These are phyloP conservation scores for Eupithecia dodoneata DNA, from an alignment of 2,888 invertebrate genomes.

Conservation along the genomic window DNA sequence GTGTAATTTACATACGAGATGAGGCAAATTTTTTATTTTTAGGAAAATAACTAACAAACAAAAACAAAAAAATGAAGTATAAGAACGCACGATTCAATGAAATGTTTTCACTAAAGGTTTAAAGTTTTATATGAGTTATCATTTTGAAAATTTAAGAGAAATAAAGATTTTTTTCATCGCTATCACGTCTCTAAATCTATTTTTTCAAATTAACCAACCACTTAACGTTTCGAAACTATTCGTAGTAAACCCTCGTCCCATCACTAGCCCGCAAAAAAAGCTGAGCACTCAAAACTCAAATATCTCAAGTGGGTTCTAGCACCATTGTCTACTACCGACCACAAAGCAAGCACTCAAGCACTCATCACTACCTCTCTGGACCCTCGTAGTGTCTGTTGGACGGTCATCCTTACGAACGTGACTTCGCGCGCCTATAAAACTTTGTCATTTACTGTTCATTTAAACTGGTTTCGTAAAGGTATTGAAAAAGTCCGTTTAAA, in stretches of 20 bases:
- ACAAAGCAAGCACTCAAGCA: conserved; percentile 56
- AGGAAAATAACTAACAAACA: too few species aligned
- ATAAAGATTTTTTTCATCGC: too few species aligned
- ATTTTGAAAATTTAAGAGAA: too few species aligned
- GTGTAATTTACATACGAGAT: too few species aligned
- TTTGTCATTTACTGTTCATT: conserved; percentile 48
- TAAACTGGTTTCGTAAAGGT: conserved; percentile 46
- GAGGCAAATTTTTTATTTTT: too few species aligned
- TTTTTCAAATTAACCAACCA: neutral
- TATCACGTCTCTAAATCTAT: neutral
- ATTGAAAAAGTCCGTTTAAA: conserved; percentile 41
- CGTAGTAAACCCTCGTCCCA: conserved; percentile 9
- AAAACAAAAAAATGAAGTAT: too few species aligned
- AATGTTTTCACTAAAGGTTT: too few species aligned
- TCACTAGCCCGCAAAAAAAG: conserved; percentile 62
- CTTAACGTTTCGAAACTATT: neutral
- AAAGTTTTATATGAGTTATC: too few species aligned
- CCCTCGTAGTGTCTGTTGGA: conserved; percentile 45
- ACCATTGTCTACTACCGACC: conserved; percentile 59
- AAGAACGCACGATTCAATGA: too few species aligned
- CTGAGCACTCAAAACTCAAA: conserved; percentile 67
- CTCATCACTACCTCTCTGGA: conserved; percentile 43
- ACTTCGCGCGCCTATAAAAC: conserved; percentile 46
- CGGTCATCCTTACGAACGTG: conserved; percentile 44
- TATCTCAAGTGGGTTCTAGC: conserved; percentile 59